A percentile compares a stretch with the other conserved stretches of the same genome.
Conservation (phyloP, 2,113 vertebrate species). For the Channa argus region DNA sequence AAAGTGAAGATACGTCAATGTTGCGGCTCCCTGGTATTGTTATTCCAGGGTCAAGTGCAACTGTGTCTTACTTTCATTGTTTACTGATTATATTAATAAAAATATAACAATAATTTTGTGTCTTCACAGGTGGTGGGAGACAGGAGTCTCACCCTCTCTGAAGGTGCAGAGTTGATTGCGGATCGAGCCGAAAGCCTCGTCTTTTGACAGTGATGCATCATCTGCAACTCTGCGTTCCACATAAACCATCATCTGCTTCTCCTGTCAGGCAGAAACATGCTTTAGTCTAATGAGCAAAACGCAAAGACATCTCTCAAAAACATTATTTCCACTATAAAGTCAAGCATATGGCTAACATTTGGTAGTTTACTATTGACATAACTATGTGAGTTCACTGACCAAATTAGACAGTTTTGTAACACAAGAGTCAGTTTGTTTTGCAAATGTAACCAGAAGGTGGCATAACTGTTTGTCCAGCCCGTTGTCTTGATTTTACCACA, state of each 20-base stretch:
- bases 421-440: constrained; percentile 21
- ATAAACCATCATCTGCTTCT: constrained; percentile 87
- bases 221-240: constrained; percentile 86
- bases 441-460: constrained; percentile 23
- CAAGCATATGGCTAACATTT: constrained; percentile 5
- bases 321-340: not conserved
- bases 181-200: constrained; percentile 81
- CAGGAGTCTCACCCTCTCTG: constrained; percentile 79
- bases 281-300: constrained; percentile 15
- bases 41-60: no score
- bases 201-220: constrained; percentile 79
- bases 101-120: no score
- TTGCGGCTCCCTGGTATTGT: no score
- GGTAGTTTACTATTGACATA: not conserved
- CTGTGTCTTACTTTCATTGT: no score
- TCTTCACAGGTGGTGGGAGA: not conserved
- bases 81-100: no score
- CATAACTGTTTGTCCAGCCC: constrained; percentile 25
- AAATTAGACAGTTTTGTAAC: constrained; percentile 3
- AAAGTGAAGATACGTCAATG: no score
- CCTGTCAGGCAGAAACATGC: constrained; percentile 63
- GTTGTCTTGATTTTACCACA: constrained; percentile 40
- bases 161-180: constrained; percentile 87
- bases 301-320: not conserved
- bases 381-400: constrained; percentile 7